Conservation (phyloP, 1,140 invertebrate genomes). For the Latrodectus geometricus region DNA sequence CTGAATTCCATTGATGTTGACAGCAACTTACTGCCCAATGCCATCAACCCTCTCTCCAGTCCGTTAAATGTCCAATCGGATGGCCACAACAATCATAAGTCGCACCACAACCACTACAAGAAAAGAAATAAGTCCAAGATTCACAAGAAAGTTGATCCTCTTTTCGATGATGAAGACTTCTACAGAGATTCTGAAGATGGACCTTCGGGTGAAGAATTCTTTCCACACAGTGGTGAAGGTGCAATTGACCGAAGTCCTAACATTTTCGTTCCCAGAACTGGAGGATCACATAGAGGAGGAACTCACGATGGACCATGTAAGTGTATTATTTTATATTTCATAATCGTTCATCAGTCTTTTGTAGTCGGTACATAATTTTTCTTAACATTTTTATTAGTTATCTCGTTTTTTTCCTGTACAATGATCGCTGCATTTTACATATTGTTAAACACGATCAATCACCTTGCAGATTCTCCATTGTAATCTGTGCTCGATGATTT, state of each 20-base stretch:
- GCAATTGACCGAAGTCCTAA: background rate
- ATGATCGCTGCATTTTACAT: no score
- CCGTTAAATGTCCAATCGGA: conserved; percentile 9
- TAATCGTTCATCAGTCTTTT: no score
- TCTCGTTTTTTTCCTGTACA: no score
- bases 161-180: conserved; percentile 58
- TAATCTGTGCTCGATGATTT: no score
- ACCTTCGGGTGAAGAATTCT: conserved; percentile 39
- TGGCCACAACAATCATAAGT: background rate
- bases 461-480: no score
- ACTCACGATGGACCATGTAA: conserved; percentile 38
- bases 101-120: conserved; percentile 19
- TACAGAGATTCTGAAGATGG: conserved; percentile 35
- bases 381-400: no score
- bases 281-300: background rate
- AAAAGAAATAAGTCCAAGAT: conserved; percentile 26
- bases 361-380: no score
- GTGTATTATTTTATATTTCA: no score
- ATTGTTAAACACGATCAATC: no score
- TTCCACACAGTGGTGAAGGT: conserved; percentile 15
- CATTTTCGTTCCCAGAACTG: background rate
- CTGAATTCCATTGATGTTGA: conserved; percentile 33
- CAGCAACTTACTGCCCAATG: conserved; percentile 33
- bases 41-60: conserved; percentile 48
- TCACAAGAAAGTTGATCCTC: background rate